Evolutionary conservation across 2,113 vertebrate genomes (phyloP).

Genomic region (Rhegmatorhina hoffmannsi): DNA sequence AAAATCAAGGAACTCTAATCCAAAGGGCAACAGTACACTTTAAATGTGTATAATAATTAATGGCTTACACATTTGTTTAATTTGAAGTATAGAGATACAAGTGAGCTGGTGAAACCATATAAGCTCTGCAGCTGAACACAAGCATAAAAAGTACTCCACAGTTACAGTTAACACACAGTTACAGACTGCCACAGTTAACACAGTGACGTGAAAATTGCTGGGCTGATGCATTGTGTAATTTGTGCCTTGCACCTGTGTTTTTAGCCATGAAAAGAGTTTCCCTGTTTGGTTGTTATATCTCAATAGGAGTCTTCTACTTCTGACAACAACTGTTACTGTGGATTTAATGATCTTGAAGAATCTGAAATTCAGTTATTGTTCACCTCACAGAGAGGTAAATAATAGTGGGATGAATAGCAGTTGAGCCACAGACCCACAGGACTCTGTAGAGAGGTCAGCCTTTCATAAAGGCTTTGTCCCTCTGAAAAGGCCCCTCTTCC

Average conservation of each 20-base stretch:
- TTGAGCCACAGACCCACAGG: not conserved
- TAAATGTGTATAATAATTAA: conserved; percentile 5
- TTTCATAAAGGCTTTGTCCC: conserved; percentile 34
- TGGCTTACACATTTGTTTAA: not conserved
- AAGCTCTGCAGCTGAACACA: not conserved
- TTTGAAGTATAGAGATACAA: not conserved
- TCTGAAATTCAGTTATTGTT: conserved; percentile 57
- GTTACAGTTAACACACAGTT: not conserved
- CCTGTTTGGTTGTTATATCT: conserved; percentile 39
- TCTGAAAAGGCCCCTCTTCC: not conserved
- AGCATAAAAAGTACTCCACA: conserved; percentile 4
- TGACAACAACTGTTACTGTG: conserved; percentile 60
- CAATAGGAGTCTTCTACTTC: conserved; percentile 34
- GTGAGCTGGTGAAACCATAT: not conserved
- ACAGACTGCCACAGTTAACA: conserved; percentile 30
- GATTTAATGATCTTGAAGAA: conserved; percentile 67
- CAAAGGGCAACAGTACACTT: not conserved
- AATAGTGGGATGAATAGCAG: conserved; percentile 50
- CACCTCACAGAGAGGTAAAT: conserved; percentile 54
- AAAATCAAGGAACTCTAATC: not conserved
- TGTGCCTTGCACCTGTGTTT: conserved; percentile 63
- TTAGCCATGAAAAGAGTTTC: conserved; percentile 61
- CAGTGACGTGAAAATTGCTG: conserved; percentile 56
- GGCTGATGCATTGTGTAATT: conserved; percentile 53
- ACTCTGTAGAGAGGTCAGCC: not conserved